Evolutionary conservation across 2,113 vertebrate genomes (phyloP).

Genomic region (Sylvia atricapilla): DNA sequence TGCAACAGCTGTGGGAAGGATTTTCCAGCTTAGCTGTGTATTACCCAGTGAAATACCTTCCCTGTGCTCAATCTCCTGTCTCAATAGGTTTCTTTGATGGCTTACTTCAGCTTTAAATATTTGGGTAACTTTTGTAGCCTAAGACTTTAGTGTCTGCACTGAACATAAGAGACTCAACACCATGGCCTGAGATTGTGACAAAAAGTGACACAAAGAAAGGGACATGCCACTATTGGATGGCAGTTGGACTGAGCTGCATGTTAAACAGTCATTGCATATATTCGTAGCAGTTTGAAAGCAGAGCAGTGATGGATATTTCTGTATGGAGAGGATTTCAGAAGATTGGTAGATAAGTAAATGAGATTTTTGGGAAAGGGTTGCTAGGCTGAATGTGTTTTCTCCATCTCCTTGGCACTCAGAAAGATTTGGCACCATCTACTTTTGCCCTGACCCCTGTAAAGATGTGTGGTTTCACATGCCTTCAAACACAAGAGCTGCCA

Average conservation of each 20-base stretch:
- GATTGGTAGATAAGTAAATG: neutral
- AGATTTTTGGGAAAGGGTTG: neutral
- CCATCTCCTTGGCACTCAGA: neutral
- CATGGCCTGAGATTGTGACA: neutral
- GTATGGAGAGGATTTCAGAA: neutral
- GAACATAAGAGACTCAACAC: neutral
- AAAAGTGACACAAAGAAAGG: neutral
- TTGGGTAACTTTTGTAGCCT: neutral
- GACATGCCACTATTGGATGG: neutral
- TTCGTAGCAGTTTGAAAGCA: neutral
- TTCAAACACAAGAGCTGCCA: neutral
- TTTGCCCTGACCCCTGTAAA: neutral
- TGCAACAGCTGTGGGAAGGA: neutral
- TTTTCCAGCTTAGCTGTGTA: neutral
- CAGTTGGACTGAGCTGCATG: neutral
- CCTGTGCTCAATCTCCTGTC: neutral
- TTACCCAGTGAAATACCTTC: neutral
- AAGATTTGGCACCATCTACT: neutral
- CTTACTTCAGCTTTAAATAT: neutral
- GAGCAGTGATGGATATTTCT: neutral
- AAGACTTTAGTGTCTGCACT: neutral
- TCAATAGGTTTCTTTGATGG: neutral
- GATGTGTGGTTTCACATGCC: neutral
- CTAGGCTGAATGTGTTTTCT: neutral
- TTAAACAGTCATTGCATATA: neutral